Conservation (phyloP, 1,140 invertebrate genomes). For the Drosophila mayri region DNA sequence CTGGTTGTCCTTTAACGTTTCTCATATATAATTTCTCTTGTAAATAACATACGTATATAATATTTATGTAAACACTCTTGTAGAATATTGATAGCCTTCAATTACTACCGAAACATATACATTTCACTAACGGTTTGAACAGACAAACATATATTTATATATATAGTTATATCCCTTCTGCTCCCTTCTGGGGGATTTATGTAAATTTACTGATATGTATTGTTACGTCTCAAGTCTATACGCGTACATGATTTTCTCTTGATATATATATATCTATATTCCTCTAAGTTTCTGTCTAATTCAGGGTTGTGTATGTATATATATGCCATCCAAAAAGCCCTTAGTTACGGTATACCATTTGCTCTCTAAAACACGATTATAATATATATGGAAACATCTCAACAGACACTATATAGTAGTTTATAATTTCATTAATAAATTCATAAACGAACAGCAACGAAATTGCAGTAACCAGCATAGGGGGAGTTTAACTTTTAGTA, state of each 20-base stretch:
- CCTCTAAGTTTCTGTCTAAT: conserved; percentile 23
- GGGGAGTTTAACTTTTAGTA: conserved; percentile 17
- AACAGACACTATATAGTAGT: conserved; percentile 39
- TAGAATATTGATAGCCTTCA: conserved; percentile 49
- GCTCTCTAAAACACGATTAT: conserved; percentile 49
- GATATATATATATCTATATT: conserved; percentile 25
- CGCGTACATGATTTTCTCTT: conserved; percentile 49
- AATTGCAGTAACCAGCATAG: conserved; percentile 62
- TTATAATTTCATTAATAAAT: conserved; percentile 25
- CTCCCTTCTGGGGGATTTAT: conserved; percentile 24
- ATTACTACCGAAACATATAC: conserved; percentile 56
- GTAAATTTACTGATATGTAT: conserved; percentile 84
- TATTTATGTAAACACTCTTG: conserved; percentile 49
- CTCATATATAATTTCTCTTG: conserved; percentile 60
- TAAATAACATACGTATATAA: conserved; percentile 66
- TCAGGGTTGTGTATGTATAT: conserved; percentile 44
- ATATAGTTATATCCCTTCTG: conserved; percentile 26
- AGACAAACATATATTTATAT: conserved; percentile 55
- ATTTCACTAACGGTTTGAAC: conserved; percentile 60
- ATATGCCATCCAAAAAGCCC: conserved; percentile 59
- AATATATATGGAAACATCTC: conserved; percentile 32
- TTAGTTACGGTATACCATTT: conserved; percentile 57
- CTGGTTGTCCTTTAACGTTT: conserved; percentile 59
- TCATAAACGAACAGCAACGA: conserved; percentile 55
- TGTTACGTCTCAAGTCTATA: conserved; percentile 79